These are phyloP conservation scores for Phymanthus crucifer DNA, from an alignment of 92 coral and sea anemone species.

Conservation along the genomic window DNA sequence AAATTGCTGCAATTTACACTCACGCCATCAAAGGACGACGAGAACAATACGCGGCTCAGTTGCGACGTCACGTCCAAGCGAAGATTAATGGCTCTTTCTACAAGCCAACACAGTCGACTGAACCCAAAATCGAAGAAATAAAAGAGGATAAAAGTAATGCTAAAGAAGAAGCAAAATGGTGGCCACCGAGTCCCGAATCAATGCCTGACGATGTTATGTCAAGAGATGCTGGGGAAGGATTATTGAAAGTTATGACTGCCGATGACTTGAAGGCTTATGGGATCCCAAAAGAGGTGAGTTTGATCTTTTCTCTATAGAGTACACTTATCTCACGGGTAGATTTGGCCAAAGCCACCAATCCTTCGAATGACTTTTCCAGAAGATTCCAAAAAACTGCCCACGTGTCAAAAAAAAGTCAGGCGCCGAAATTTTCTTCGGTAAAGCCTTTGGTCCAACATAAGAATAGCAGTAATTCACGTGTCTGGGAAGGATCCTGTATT, in stretches of 20 bases:
- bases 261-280: conserved; percentile 47
- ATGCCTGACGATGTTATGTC: conserved; percentile 30
- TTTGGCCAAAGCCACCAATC: too few species aligned
- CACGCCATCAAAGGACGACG: conserved; percentile 31
- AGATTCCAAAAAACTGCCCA: neutral
- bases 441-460: too few species aligned
- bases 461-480: too few species aligned
- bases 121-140: neutral
- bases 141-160: neutral
- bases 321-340: too few species aligned
- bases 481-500: too few species aligned
- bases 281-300: conserved; percentile 26
- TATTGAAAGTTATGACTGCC: conserved; percentile 45
- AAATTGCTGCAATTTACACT: conserved; percentile 65
- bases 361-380: neutral
- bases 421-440: too few species aligned
- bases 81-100: conserved; percentile 27
- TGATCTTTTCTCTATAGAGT: neutral
- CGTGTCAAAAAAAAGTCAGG: neutral
- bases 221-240: conserved; percentile 27
- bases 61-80: conserved; percentile 30
- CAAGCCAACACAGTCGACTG: conserved; percentile 4
- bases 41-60: conserved; percentile 27
- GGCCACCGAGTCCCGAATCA: conserved; percentile 53
- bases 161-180: conserved; percentile 17